phyloP scores from a whole-genome alignment of 1,140 invertebrate genomes.

The Tetramorium alpestre region DNA sequence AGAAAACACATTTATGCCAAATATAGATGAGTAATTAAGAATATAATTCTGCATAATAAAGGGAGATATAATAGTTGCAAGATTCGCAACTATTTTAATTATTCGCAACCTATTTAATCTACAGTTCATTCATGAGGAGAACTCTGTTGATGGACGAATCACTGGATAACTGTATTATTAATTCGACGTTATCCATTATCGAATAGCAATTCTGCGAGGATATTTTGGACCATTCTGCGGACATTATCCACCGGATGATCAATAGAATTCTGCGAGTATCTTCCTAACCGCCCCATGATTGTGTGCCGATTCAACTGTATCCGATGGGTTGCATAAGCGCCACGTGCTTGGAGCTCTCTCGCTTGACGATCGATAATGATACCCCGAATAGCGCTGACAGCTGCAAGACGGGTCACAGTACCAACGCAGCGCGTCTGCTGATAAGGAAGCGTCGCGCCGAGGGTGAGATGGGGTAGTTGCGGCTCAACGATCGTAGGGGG shows the following conservation, averaged over 20 bases:
- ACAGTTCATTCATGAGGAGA: not conserved
- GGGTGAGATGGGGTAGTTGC: slow-evolving; percentile 73
- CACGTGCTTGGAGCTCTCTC: not conserved
- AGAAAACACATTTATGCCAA: not conserved
- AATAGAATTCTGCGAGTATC: not conserved
- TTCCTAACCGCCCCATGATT: slow-evolving; percentile 44
- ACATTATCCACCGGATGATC: not conserved
- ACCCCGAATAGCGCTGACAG: slow-evolving; percentile 26
- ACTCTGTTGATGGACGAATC: not conserved
- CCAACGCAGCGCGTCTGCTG: slow-evolving; percentile 62
- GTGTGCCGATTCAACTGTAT: slow-evolving; percentile 15
- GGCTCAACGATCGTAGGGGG: slow-evolving; percentile 77
- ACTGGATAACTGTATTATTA: not conserved
- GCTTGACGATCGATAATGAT: slow-evolving; percentile 45
- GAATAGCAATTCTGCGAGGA: not conserved
- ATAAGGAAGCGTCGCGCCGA: slow-evolving; percentile 76
- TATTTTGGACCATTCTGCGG: not conserved
- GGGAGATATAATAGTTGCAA: not conserved
- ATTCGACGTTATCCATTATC: not conserved
- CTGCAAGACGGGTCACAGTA: slow-evolving; percentile 12
- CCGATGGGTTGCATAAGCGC: not conserved
- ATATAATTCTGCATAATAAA: not conserved
- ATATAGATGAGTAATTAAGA: not conserved
- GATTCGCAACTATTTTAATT: not conserved
- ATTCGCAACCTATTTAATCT: not conserved